Evolutionary conservation across 2,797 vertebrate species (phyloP).

Genomic region (Channa striata): DNA sequence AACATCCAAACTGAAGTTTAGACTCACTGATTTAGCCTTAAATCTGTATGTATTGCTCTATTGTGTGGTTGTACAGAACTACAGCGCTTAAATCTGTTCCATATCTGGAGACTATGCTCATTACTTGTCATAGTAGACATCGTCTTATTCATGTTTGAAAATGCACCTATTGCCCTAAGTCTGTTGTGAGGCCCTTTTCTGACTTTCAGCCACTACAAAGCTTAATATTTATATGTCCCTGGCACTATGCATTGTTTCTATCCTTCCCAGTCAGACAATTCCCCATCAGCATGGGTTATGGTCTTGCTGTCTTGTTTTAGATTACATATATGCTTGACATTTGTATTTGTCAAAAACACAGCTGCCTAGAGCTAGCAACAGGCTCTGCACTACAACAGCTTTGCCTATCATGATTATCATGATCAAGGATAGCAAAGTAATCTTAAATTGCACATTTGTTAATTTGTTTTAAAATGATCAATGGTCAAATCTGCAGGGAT

Average conservation of each 20-base stretch:
- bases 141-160: background rate
- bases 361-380: background rate
- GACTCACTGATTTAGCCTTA: background rate
- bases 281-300: background rate
- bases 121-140: background rate
- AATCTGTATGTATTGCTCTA: too few species aligned
- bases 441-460: background rate
- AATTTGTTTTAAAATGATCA: too few species aligned
- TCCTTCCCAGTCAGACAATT: conserved; percentile 9
- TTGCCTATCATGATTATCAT: background rate
- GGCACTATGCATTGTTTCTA: background rate
- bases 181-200: background rate
- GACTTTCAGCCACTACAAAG: background rate
- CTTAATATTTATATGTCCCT: conserved; percentile 4
- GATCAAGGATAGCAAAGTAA: background rate
- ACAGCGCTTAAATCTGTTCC: background rate
- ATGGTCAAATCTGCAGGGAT: too few species aligned
- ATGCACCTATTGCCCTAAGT: background rate
- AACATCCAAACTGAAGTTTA: background rate
- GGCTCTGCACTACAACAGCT: too few species aligned
- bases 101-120: background rate
- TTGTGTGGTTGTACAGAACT: background rate
- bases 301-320: background rate
- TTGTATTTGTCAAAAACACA: background rate
- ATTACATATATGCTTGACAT: background rate